These are phyloP conservation scores for Sciurus niger DNA, from an alignment of 2,113 vertebrate genomes.

Conservation along the genomic window DNA sequence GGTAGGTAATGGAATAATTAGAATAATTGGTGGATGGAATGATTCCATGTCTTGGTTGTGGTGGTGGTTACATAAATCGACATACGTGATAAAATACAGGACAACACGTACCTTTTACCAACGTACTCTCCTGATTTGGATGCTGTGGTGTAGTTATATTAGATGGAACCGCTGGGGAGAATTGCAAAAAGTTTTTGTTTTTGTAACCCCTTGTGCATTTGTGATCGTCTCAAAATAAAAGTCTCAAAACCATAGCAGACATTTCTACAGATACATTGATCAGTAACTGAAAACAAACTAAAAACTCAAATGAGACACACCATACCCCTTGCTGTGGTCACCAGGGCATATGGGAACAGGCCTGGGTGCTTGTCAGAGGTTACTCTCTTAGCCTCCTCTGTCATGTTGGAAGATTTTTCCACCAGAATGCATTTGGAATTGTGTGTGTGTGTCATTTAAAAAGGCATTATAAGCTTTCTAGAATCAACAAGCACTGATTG, in stretches of 20 bases:
- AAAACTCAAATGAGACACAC: neutral
- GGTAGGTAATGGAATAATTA: neutral
- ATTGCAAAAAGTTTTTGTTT: neutral
- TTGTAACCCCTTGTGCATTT: neutral
- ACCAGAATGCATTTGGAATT: conserved; percentile 56
- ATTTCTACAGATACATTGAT: neutral
- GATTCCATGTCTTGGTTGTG: neutral
- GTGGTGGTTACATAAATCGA: neutral
- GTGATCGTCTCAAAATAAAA: neutral
- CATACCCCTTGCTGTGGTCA: neutral
- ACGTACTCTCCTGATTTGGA: neutral
- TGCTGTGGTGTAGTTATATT: neutral
- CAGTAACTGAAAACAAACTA: neutral
- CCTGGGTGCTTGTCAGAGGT: neutral
- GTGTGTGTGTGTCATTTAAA: conserved; percentile 55
- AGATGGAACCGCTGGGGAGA: neutral
- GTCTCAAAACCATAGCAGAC: neutral
- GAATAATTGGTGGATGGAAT: neutral
- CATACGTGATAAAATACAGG: neutral
- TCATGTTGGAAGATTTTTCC: conserved; percentile 46
- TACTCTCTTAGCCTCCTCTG: conserved; percentile 31
- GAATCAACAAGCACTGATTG: conserved; percentile 56
- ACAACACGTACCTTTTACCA: neutral
- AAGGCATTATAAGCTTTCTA: conserved; percentile 60
- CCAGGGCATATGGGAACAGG: neutral